phyloP scores from a whole-genome alignment of 2,797 vertebrate genomes.

The Centroberyx gerrardi region DNA sequence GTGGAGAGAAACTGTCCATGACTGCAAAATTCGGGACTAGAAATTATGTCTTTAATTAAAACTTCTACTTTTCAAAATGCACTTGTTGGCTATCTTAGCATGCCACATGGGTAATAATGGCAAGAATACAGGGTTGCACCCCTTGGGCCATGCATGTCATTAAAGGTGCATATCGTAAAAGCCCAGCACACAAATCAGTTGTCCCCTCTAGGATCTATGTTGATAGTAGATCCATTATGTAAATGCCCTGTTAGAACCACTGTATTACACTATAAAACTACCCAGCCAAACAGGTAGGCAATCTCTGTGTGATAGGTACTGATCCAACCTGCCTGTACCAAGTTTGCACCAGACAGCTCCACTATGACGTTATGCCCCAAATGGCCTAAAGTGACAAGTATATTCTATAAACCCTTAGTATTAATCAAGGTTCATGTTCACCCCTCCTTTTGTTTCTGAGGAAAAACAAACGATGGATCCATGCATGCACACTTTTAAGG shows the following conservation, averaged over 20 bases:
- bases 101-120: constrained; percentile 18
- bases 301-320: background rate
- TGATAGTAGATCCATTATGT: background rate
- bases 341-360: background rate
- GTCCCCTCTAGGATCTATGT: background rate
- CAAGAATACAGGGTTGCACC: too few relatives aligned
- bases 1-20: constrained; percentile 56
- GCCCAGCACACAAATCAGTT: background rate
- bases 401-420: background rate
- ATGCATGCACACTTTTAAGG: constrained; percentile 38
- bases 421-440: background rate
- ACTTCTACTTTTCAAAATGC: constrained; percentile 49
- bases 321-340: background rate
- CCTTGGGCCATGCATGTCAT: too few relatives aligned
- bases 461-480: constrained; percentile 5
- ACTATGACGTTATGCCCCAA: background rate
- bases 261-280: background rate
- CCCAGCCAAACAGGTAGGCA: background rate
- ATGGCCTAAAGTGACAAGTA: background rate
- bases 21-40: constrained; percentile 55
- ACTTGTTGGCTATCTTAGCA: constrained; percentile 38
- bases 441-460: background rate
- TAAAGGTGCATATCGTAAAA: background rate
- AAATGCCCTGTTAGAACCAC: constrained; percentile 5
- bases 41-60: constrained; percentile 61